Evolutionary conservation across 1,140 invertebrate genomes (phyloP), one percentile per base, ranked within the genome.

Genomic region (Epicauta chinensis): DNA sequence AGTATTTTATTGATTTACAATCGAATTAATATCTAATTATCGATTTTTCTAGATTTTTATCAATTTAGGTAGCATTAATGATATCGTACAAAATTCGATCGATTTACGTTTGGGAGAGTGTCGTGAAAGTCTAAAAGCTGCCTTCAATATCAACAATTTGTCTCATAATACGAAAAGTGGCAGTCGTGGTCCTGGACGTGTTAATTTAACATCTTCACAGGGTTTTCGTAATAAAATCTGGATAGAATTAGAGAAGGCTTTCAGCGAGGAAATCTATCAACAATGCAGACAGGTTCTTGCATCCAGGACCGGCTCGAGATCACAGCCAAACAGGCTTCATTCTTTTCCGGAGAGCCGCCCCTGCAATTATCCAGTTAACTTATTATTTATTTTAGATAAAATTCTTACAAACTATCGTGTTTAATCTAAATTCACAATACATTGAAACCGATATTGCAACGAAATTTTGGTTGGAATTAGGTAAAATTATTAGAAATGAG

Each of bases 191-290:
- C 87, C 87, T 2, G 87, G 87, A 2, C 74, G 81, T 67, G 81
- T 82, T 2, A 73, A 77, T 14, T 71, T 90, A 52, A 81, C 83
- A 2, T 78, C 85, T 48, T 82, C 84, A 6, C 79, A 85, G 61
- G 79, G 82, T 59, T 84, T 90, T 59, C 71, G 86, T 32, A 80
- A 80, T 34, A 81, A 80, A 56, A 75, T 93, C 29, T 91, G 89
- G 87, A 79, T 80, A 53, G 86, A 84, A 58, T 75, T 91, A 61
- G 87, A 91, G 71, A 83, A 82, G 68, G 64, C 87, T 14, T 83
- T 88, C 65, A 84, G 87, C 56, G 80, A 83, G 49, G 77, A 77
- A 47, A 79, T 90, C 42, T 85, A 80, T 60, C 76, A 76, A 36
- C 76, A 79, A 44, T 87, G 83, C 71, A 74, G 79, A 59, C 86